Evolutionary conservation across 2,113 vertebrate species (phyloP).

Genomic region (Macroglossus sobrinus): DNA sequence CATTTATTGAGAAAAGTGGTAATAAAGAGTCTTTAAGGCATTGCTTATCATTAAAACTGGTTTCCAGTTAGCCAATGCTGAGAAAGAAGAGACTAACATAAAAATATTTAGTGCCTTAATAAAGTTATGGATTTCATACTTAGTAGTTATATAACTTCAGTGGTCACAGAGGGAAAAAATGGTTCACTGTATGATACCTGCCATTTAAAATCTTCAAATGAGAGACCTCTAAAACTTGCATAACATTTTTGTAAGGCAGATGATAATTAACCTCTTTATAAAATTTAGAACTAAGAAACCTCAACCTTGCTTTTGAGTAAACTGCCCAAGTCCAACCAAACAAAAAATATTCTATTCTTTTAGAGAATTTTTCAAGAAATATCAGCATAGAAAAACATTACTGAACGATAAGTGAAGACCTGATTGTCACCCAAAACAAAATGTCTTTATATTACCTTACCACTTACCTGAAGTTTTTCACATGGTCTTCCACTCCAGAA

Average conservation of each 20-base stretch:
- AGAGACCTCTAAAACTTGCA: not conserved
- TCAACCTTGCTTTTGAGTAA: not conserved
- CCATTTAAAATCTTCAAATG: not conserved
- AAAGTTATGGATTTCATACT: not conserved
- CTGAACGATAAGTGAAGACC: not conserved
- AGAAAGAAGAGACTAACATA: not conserved
- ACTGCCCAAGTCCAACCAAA: not conserved
- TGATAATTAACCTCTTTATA: not conserved
- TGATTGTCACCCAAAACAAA: not conserved
- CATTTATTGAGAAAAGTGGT: not conserved
- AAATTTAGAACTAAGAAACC: not conserved
- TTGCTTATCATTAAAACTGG: not conserved
- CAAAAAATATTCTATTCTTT: not conserved
- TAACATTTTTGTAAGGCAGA: not conserved
- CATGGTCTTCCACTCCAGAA: slow-evolving; percentile 95
- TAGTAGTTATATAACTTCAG: not conserved
- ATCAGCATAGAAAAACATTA: not conserved
- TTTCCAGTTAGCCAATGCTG: not conserved
- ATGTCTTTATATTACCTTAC: not conserved
- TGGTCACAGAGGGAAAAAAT: not conserved
- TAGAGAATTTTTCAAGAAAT: not conserved
- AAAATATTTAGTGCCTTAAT: not conserved
- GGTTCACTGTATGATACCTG: not conserved
- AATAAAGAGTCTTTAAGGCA: not conserved
- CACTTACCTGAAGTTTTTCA: slow-evolving; percentile 97